Percentiles rank a stretch among this genome's conserved stretches.
Evolutionary conservation across 2,797 vertebrate genomes (phyloP).

Genomic region (Crypturellus tataupa): DNA sequence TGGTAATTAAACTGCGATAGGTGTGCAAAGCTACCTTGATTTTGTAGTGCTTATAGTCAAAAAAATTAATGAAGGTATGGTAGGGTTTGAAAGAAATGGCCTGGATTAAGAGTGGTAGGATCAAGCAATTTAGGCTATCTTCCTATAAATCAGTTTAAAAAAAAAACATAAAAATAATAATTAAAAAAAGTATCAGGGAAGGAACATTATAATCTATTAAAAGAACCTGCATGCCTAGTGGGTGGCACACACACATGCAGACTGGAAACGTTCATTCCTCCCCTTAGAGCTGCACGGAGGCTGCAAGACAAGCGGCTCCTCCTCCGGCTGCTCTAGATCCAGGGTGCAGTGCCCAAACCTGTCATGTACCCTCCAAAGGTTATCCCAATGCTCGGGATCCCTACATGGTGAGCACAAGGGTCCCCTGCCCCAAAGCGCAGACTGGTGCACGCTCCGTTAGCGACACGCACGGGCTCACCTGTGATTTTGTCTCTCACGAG

Average conservation of each 20-base stretch:
- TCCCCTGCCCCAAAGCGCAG: not conserved
- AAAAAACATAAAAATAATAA: not conserved
- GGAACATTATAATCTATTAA: rapidly evolving
- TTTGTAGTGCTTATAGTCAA: rapidly evolving
- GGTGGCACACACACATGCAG: rapidly evolving
- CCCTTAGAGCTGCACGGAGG: rapidly evolving
- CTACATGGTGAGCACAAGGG: rapidly evolving
- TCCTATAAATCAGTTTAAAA: not conserved
- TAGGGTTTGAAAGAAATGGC: not conserved
- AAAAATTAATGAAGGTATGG: not conserved
- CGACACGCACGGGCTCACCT: conserved; percentile 81
- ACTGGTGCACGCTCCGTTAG: rapidly evolving
- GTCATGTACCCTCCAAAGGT: not conserved
- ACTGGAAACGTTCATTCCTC: rapidly evolving
- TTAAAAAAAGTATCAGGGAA: not conserved
- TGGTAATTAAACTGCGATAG: not conserved
- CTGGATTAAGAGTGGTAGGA: rapidly evolving
- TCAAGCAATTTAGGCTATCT: not conserved
- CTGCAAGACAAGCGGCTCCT: not conserved
- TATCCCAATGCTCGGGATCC: rapidly evolving
- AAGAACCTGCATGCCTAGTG: not conserved
- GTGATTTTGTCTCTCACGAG: conserved; percentile 99
- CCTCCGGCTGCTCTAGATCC: not conserved
- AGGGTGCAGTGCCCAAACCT: rapidly evolving
- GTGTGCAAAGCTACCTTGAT: not conserved